Evolutionary conservation across 1,140 invertebrate genomes (phyloP).

Genomic region (Drosophila ficusphila): DNA sequence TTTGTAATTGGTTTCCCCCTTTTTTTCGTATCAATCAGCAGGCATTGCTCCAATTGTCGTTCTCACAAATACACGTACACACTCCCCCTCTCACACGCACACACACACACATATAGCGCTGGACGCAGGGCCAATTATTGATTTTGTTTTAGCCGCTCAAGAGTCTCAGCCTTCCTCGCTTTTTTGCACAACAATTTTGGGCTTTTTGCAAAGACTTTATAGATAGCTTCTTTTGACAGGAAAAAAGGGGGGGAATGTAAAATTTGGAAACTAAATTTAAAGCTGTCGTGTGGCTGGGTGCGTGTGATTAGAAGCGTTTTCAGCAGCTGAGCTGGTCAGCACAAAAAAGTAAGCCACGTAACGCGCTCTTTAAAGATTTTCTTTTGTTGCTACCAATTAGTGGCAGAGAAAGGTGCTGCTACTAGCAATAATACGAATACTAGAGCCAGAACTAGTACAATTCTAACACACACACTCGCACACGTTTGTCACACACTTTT

Average conservation of each 20-base stretch:
- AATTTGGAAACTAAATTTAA: background rate
- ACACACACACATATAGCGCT: slow-evolving; percentile 29
- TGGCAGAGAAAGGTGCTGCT: slow-evolving; percentile 33
- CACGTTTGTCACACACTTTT: slow-evolving; percentile 57
- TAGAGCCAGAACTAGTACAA: slow-evolving; percentile 17
- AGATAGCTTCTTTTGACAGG: too few species aligned
- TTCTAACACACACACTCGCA: slow-evolving; percentile 26
- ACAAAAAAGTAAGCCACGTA: slow-evolving; percentile 34
- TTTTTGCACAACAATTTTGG: slow-evolving; percentile 15
- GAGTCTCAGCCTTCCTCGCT: slow-evolving; percentile 3
- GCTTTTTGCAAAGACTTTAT: background rate
- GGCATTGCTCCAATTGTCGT: slow-evolving; percentile 62
- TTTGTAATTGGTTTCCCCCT: slow-evolving; percentile 6
- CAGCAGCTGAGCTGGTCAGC: slow-evolving; percentile 13
- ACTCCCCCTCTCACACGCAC: slow-evolving; percentile 7
- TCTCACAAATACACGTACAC: slow-evolving; percentile 19
- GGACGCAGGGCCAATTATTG: slow-evolving; percentile 70
- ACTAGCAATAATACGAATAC: slow-evolving; percentile 1
- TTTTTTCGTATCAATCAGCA: slow-evolving; percentile 52
- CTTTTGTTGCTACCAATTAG: slow-evolving; percentile 48
- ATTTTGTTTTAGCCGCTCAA: slow-evolving; percentile 58
- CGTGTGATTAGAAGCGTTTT: slow-evolving; percentile 16
- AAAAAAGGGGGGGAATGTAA: too few species aligned
- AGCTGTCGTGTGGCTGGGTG: background rate
- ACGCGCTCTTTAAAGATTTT: slow-evolving; percentile 22